Conservation (phyloP, 2,113 vertebrate genomes). For the Tichodroma muraria region DNA sequence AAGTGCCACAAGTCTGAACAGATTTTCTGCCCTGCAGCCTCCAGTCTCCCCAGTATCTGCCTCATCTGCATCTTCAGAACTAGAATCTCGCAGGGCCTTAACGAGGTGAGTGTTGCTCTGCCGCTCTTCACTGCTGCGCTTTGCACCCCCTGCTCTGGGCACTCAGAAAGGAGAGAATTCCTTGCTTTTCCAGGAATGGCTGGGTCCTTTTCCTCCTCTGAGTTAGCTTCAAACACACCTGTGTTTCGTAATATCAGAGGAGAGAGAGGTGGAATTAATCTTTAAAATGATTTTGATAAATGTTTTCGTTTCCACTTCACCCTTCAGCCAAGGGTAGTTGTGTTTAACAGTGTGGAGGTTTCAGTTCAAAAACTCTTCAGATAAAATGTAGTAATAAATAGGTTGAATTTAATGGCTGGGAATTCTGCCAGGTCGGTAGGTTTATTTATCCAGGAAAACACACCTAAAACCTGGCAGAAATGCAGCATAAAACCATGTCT, state of each 20-base stretch:
- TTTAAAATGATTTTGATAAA: not conserved
- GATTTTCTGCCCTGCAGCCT: constrained; percentile 90
- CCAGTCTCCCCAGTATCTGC: constrained; percentile 73
- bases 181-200: not conserved
- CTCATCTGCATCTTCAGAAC: constrained; percentile 75
- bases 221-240: not conserved
- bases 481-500: not conserved
- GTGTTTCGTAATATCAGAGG: not conserved
- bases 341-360: no score
- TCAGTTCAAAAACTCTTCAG: not conserved
- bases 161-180: not conserved
- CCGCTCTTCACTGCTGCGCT: fast-evolving
- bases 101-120: constrained; percentile 72
- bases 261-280: not conserved
- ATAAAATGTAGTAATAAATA: not conserved
- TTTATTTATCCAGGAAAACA: not conserved
- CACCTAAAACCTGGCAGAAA: not conserved
- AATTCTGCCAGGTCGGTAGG: not conserved
- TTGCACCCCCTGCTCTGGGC: not conserved
- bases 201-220: not conserved
- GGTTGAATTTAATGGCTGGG: not conserved
- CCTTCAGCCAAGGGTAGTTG: not conserved
- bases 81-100: constrained; percentile 83
- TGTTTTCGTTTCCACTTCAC: not conserved
- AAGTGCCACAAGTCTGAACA: constrained; percentile 86